These are phyloP conservation scores for Entomobrya multifasciata DNA, from an alignment of 2,888 invertebrate genomes.

Conservation along the genomic window DNA sequence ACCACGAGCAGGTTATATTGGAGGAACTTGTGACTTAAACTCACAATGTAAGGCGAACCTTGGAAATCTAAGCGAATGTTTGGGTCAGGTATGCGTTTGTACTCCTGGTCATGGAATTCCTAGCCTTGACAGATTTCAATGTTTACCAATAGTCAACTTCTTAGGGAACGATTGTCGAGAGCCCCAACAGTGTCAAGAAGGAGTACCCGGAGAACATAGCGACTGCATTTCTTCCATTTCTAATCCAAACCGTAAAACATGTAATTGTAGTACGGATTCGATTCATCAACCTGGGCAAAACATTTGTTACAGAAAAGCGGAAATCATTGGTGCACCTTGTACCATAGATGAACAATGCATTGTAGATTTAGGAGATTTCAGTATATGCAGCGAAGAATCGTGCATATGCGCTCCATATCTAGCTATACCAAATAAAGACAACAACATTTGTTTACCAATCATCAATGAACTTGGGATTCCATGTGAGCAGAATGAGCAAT, in stretches of 20 bases:
- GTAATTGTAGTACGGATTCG: not conserved
- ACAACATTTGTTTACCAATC: too few species aligned
- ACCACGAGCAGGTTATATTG: not conserved
- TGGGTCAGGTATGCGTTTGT: not conserved
- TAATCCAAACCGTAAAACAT: not conserved
- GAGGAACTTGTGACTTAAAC: not conserved
- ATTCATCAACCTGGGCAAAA: not conserved
- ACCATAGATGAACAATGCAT: not conserved
- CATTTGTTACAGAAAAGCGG: not conserved
- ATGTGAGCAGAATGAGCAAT: too few species aligned
- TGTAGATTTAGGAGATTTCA: not conserved
- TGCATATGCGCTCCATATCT: too few species aligned
- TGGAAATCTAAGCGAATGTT: not conserved
- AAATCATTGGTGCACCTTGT: not conserved
- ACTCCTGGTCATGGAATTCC: too few species aligned
- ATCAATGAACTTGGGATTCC: too few species aligned
- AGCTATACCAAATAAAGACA: too few species aligned
- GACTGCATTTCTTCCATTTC: not conserved
- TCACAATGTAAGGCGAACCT: not conserved
- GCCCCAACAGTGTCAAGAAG: not conserved
- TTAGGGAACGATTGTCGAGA: not conserved
- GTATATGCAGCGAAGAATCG: too few species aligned
- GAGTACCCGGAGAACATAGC: not conserved
- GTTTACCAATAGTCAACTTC: not conserved
- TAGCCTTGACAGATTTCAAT: too few species aligned